Base-by-base conservation (phyloP, 2,888 invertebrate species). In the Noctua janthe region DNA sequence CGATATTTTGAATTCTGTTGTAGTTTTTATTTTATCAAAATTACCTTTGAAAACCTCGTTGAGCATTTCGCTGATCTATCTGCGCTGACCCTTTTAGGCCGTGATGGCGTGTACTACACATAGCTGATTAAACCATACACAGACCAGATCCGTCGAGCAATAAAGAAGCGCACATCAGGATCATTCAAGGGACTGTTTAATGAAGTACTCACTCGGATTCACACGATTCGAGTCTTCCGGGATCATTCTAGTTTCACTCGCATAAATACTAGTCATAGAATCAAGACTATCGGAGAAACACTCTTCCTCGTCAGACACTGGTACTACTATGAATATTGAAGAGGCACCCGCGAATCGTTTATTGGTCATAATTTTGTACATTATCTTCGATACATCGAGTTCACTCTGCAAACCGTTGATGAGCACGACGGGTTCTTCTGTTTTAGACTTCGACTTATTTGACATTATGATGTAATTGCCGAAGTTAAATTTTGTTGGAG, bases 281-380 rank as follows among this genome's bases (percentile, higher is more conserved):
- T 43, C 64, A 20, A 17, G 13, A 39, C n/a, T n/a, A 7, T 56
- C 7, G 8, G 54, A 62, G 59, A 75, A 59, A 17, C 35, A 4
- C 6, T n/a, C 62, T 66, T 51, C 76, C n/a, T 86, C 89, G 54
- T 91, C 91, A 35, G 91, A 90, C 11, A 73, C 67, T 47, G 94
- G 90, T 17, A 94, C 87, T 11, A 94, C 87, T 39, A 95, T 83
- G 74, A 91, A 91, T 54, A 94, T 88, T 6, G 94, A 92, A 0
- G 94, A 94, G 8, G 89, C 78, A 56, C 86, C 83, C 2, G 75
- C 51, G 11, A 91, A 74, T 49, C 88, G 76, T 20, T 90, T 90
- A 11, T 85, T 89, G 5, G 88, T 72, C 13, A 92, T 64, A 39
- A 93, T 86, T 83, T 90, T 87, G 54, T 91, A 85, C 8, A 93